Percentiles rank a stretch among this genome's conserved stretches.
Evolutionary conservation across 1,140 invertebrate species (phyloP).

Genomic region (Papilio helenus): DNA sequence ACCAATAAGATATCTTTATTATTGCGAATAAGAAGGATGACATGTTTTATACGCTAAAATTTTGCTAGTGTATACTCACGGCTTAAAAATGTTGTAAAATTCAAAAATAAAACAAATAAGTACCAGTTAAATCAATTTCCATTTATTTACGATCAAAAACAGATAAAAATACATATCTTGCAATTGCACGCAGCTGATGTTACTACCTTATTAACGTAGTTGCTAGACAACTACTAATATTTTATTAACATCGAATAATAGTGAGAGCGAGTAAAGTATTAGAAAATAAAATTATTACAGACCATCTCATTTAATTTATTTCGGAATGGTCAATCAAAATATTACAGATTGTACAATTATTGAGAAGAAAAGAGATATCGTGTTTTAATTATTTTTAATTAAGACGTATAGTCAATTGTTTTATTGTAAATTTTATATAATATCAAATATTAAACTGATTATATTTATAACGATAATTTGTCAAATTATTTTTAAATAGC

Average conservation of each 20-base stretch:
- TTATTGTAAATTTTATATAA: background rate
- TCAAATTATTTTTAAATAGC: constrained; percentile 10
- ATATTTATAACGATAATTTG: background rate
- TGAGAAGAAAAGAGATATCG: background rate
- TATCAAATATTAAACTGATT: too few relatives aligned
- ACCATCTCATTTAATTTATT: background rate
- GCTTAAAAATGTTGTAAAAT: too few relatives aligned
- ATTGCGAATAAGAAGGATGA: too few relatives aligned
- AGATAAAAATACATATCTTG: constrained; percentile 26
- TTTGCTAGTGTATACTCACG: too few relatives aligned
- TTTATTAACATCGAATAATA: background rate
- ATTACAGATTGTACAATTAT: background rate
- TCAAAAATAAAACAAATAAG: background rate
- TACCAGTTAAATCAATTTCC: constrained; percentile 6
- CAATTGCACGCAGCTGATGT: constrained; percentile 3
- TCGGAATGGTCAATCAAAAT: background rate
- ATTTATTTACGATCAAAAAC: constrained; percentile 24
- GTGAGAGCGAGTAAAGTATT: background rate
- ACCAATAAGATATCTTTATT: background rate
- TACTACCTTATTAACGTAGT: background rate
- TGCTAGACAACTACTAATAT: constrained; percentile 2
- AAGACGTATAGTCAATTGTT: background rate
- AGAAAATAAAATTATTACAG: background rate
- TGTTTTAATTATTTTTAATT: background rate
- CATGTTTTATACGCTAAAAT: too few relatives aligned